These are phyloP conservation scores for Xyliphius kryptos DNA, from an alignment of 2,113 vertebrate genomes.

Conservation along the genomic window DNA sequence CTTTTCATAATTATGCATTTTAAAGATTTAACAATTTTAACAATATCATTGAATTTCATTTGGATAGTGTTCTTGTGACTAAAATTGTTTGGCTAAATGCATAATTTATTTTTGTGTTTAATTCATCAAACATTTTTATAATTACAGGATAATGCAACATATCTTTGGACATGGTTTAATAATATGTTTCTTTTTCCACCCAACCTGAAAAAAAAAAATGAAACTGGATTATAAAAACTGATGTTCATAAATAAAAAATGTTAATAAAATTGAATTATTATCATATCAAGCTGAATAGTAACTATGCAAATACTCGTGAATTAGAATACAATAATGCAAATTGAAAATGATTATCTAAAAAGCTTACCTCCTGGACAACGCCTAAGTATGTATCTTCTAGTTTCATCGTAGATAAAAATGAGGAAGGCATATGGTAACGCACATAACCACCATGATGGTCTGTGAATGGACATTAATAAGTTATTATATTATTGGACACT, in stretches of 20 bases:
- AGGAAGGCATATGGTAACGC: conserved; percentile 38
- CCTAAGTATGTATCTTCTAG: conserved; percentile 37
- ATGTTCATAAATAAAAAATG: too few species aligned
- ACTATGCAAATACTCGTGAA: too few species aligned
- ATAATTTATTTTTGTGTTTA: too few species aligned
- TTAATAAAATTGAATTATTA: too few species aligned
- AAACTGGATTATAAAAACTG: neutral
- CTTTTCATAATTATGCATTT: too few species aligned
- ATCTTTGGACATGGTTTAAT: conserved; percentile 52
- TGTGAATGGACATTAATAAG: conserved; percentile 56
- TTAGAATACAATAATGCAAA: neutral
- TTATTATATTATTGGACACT: neutral
- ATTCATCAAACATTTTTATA: too few species aligned
- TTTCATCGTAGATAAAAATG: conserved; percentile 44
- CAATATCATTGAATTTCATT: too few species aligned
- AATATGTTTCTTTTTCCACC: conserved; percentile 78
- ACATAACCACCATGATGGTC: conserved; percentile 43
- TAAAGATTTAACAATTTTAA: too few species aligned
- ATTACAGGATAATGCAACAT: neutral
- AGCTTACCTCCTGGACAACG: conserved; percentile 35
- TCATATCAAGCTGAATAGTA: too few species aligned
- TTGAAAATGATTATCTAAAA: neutral
- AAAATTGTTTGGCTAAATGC: too few species aligned
- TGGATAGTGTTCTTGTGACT: too few species aligned
- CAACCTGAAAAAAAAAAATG: conserved; percentile 63